Base-by-base conservation (phyloP, 2,113 vertebrate genomes). In the Nesoenas mayeri region DNA sequence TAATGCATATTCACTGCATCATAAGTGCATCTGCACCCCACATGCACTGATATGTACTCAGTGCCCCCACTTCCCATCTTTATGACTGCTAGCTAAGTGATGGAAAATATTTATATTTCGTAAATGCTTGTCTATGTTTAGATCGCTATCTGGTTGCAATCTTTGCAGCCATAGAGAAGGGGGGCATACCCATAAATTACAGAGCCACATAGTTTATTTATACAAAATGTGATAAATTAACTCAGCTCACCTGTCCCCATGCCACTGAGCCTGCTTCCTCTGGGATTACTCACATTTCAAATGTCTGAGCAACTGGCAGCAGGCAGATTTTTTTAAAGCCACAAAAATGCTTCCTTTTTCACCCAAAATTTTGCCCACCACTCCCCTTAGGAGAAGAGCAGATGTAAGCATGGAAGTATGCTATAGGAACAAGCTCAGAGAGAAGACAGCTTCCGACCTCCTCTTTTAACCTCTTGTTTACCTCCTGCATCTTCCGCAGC, bases 271-370 rank as follows among this genome's bases (percentile, higher is more conserved):
- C 28, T 65, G 47, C 54, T 58, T 89, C 58, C 56, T 75, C 12
- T 0, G 7, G 50, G 20, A 92, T n/a, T 80, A 16, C 47, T 70
- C 4, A 4, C 70, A 93, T 94, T 95, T 83, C 62, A 85, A 79
- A 77, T 29, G 92, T 73, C 56, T 94, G 70, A 93, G 73, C 29
- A 81, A 85, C 36, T 58, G 4, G 1, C 14, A 67, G 32, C 29
- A 58, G 42, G 31, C 32, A 26, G 72, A 56, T 19, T 82, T 75
- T 82, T 81, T 60, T 47, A 50, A 96, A 93, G 36, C 71, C 54
- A 91, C 48, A 91, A 38, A 96, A 96, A 78, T 61, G 31, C 11
- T 77, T 93, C 36, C 21, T 53, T 87, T 75, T 91, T 61, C n/a
- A 56, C 48, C 5, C 48, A 24, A 42, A 92, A 65, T 51, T 75